phyloP scores from a whole-genome alignment of 1,140 invertebrate species.

The Lepidurus arcticus region DNA sequence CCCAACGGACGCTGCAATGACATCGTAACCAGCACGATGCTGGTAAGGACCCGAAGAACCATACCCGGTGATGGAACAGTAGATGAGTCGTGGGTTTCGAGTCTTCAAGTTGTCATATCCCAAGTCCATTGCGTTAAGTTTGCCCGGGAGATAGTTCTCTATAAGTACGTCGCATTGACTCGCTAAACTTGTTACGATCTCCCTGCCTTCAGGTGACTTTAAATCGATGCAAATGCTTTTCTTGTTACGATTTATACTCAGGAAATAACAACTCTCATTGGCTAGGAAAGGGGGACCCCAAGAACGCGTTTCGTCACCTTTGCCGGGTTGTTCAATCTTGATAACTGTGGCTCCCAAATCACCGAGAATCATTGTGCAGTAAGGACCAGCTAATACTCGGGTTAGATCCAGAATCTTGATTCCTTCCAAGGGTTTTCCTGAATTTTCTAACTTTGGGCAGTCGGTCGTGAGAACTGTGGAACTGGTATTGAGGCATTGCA shows the following conservation, averaged over 20 bases:
- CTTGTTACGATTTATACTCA: conserved; percentile 89
- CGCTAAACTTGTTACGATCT: conserved; percentile 67
- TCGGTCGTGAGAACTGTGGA: neutral
- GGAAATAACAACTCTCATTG: conserved; percentile 76
- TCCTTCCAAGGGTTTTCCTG: conserved; percentile 25
- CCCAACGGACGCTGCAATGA: conserved; percentile 86
- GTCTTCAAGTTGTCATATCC: conserved; percentile 68
- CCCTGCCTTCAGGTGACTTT: conserved; percentile 60
- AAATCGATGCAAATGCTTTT: conserved; percentile 86
- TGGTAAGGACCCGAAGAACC: conserved; percentile 79
- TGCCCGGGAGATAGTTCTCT: conserved; percentile 93
- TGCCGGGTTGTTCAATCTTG: conserved; percentile 73
- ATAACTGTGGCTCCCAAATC: conserved; percentile 80
- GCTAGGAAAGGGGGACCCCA: conserved; percentile 89
- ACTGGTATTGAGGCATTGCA: neutral
- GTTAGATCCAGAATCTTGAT: conserved; percentile 44
- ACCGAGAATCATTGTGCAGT: conserved; percentile 54
- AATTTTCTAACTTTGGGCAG: neutral
- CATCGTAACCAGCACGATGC: conserved; percentile 85
- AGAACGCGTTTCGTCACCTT: conserved; percentile 82
- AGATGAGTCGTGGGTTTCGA: conserved; percentile 75
- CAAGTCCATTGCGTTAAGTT: conserved; percentile 67
- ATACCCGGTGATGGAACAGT: conserved; percentile 91
- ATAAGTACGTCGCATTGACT: conserved; percentile 77
- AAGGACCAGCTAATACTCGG: conserved; percentile 53